phyloP scores from a whole-genome alignment of 2,797 vertebrate genomes.

The Galagoides demidoff region DNA sequence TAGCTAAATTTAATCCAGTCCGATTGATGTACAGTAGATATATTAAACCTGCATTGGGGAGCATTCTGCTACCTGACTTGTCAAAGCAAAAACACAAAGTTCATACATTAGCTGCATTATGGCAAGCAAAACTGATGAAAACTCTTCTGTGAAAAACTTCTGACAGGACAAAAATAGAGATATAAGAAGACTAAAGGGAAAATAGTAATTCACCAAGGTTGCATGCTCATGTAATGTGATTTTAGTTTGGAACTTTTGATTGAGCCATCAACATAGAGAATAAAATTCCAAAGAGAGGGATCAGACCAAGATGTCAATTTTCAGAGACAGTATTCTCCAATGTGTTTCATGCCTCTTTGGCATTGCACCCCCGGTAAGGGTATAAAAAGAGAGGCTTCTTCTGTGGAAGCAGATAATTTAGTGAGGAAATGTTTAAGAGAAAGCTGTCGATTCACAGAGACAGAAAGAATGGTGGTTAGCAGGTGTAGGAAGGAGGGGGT shows the following conservation, averaged over 20 bases:
- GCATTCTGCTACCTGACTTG: background rate
- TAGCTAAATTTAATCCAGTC: slow-evolving; percentile 48
- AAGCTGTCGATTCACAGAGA: background rate
- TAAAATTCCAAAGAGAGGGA: background rate
- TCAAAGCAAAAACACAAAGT: slow-evolving; percentile 9
- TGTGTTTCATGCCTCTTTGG: background rate
- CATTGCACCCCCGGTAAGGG: background rate
- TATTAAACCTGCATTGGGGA: slow-evolving; percentile 39
- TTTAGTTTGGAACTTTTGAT: background rate
- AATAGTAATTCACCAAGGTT: background rate
- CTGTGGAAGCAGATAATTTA: background rate
- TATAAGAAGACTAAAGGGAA: background rate
- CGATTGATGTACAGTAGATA: background rate
- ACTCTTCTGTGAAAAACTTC: background rate
- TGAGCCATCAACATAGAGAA: background rate
- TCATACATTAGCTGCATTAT: background rate
- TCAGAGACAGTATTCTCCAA: background rate
- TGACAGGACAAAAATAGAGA: background rate
- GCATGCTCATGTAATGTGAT: background rate
- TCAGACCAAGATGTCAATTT: background rate
- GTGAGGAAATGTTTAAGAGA: background rate
- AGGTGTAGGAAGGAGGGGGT: background rate
- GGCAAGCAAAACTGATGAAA: background rate
- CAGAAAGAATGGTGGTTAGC: background rate
- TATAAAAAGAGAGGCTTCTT: background rate